Evolutionary conservation across 2,797 vertebrate genomes (phyloP), one percentile per base, ranked within the genome.

Genomic region (Xyrichtys novacula): DNA sequence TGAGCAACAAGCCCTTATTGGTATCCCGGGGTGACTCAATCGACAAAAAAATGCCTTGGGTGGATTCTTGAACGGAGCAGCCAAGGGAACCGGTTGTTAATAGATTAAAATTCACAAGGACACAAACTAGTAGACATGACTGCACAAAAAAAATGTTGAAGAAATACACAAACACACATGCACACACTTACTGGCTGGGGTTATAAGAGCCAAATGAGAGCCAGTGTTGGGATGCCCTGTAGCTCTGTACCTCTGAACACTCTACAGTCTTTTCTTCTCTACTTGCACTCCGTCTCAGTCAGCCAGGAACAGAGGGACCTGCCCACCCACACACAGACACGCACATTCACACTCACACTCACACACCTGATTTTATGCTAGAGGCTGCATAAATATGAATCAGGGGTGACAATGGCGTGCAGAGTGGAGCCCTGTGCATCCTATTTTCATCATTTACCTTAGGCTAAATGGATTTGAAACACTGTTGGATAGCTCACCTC

Each of bases 401-500:
- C 88, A 80, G 86, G 69, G 84, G 81, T 85, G 87, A 92, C 87
- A 90, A 80, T 86, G 68, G 79, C 57, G 49, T 85, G 85, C 84
- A 71, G 88, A 87, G 85, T 80, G 75, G 78, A 90, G 84, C 85
- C 70, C 87, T 47, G 60, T 87, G 90, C 85, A 84, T 89, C 83
- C 86, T 84, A 87, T 90, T 90, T 90, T 80, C 88, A 85, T 87
- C 87, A 81, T 85, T 90, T 89, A 89, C 89, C 83, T 85, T 19
- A 57, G 88, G 86, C 89, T 87, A 89, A 91, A 91, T 89, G 87
- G 88, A 87, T 90, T 85, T 77, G 80, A 84, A 89, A 82, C 88
- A 80, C 84, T 52, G 81, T 63, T 74, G 86, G 87, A 85, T 72
- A 77, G 83, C 76, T 89, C 81, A 88, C 88, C 86, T 81, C 75